A percentile compares a stretch with the other conserved stretches of the same genome.
Evolutionary conservation across 2,888 invertebrate genomes (phyloP).

Genomic region (Epiblema foenella): DNA sequence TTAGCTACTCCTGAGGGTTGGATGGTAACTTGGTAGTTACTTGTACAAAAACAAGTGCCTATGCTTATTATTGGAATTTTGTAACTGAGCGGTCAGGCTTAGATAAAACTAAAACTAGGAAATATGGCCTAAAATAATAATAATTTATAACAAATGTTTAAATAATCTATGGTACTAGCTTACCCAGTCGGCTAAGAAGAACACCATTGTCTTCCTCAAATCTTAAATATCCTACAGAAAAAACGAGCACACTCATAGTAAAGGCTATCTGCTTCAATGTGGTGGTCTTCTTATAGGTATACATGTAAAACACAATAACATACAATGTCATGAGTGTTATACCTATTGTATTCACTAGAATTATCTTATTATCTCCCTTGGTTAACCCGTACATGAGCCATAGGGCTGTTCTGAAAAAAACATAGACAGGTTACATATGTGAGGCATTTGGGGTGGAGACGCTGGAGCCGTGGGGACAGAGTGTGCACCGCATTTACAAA

Average conservation of each 20-base stretch:
- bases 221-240: constrained; percentile 85
- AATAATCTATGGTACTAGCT: constrained; percentile 50
- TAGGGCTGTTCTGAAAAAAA: constrained; percentile 87
- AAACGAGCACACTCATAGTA: constrained; percentile 80
- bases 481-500: too few relatives aligned
- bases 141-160: constrained; percentile 7
- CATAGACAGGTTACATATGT: too few relatives aligned
- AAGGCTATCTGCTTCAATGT: constrained; percentile 86
- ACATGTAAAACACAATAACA: constrained; percentile 88
- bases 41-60: neutral
- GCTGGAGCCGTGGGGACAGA: too few relatives aligned
- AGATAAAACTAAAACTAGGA: too few relatives aligned
- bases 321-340: constrained; percentile 89
- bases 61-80: neutral
- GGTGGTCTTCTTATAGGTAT: constrained; percentile 88
- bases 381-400: constrained; percentile 93
- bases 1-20: neutral
- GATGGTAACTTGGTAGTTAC: neutral
- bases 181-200: constrained; percentile 87
- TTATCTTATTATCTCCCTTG: constrained; percentile 88
- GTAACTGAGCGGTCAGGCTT: neutral
- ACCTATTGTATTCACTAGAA: constrained; percentile 91
- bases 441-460: too few relatives aligned
- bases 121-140: neutral
- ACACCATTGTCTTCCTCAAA: constrained; percentile 80